Evolutionary conservation across 35 echinoderm and acorn worm species (phyloP).

Genomic region (Strongylocentrotus purpuratus): DNA sequence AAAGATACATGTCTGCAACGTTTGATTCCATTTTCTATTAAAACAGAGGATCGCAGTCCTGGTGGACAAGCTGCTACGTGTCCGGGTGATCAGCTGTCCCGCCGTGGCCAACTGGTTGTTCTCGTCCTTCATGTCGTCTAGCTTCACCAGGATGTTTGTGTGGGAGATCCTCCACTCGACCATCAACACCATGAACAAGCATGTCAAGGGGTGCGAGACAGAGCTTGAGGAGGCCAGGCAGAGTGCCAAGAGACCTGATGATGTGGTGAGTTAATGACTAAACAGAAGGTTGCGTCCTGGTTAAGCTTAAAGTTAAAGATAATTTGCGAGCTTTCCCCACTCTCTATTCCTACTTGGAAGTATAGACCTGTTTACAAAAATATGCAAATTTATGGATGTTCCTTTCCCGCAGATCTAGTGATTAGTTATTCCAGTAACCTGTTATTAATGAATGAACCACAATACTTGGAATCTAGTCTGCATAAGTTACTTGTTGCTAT

Average conservation of each 20-base stretch:
- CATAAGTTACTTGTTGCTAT: too few species aligned
- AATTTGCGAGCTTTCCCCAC: too few species aligned
- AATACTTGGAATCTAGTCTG: too few species aligned
- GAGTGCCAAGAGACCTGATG: slow-evolving; percentile 53
- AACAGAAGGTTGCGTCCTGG: background rate
- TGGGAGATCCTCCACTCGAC: slow-evolving; percentile 94
- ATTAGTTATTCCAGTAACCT: too few species aligned
- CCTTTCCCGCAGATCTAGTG: too few species aligned
- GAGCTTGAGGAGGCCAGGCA: slow-evolving; percentile 84
- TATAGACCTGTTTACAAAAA: too few species aligned
- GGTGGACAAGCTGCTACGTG: slow-evolving; percentile 92
- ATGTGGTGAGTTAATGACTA: slow-evolving; percentile 60
- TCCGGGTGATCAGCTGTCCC: slow-evolving; percentile 84
- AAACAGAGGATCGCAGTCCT: slow-evolving; percentile 91
- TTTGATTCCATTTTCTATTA: background rate
- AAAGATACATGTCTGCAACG: too few species aligned
- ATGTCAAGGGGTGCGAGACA: slow-evolving; percentile 64
- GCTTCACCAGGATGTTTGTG: slow-evolving; percentile 81
- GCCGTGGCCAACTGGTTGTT: slow-evolving; percentile 97
- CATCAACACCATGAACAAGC: slow-evolving; percentile 86
- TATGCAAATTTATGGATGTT: too few species aligned
- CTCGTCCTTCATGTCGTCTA: slow-evolving; percentile 76
- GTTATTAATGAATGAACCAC: too few species aligned
- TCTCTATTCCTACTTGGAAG: too few species aligned
- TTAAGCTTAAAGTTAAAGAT: too few species aligned